A percentile compares a stretch with the other conserved stretches of the same genome.
phyloP scores from a whole-genome alignment of 2,113 vertebrate species.

The Cyprinodon variegatus region DNA sequence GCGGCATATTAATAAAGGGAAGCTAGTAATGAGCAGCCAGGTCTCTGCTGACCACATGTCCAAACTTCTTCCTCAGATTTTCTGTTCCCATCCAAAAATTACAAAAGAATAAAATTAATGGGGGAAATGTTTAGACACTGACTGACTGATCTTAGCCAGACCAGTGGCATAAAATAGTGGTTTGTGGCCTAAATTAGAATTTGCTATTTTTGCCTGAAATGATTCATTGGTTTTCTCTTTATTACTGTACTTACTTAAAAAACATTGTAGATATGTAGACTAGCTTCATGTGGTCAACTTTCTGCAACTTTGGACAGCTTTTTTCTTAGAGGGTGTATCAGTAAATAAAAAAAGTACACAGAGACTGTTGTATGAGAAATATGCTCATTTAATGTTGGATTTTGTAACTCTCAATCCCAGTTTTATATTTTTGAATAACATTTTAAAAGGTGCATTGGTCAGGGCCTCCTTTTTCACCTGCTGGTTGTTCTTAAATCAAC shows the following conservation, averaged over 20 bases:
- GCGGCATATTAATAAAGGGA: constrained; percentile 5
- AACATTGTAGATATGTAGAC: background rate
- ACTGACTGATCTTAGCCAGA: background rate
- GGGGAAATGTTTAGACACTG: background rate
- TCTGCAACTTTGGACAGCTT: background rate
- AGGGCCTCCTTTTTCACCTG: no score
- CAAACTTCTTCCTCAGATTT: background rate
- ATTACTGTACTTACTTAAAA: background rate
- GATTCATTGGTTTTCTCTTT: background rate
- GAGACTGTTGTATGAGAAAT: no score
- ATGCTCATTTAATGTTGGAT: no score
- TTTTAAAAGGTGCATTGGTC: no score
- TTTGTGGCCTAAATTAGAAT: background rate
- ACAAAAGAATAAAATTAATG: background rate
- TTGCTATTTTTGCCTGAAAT: background rate
- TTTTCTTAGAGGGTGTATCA: no score
- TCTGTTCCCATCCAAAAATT: background rate
- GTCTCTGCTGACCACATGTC: background rate
- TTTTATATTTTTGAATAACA: no score
- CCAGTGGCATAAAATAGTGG: background rate
- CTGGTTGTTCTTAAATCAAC: no score
- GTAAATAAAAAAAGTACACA: no score
- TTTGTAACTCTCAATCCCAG: no score
- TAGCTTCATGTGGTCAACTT: background rate
- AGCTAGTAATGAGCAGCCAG: constrained; percentile 1